Conservation (phyloP, 2,113 vertebrate genomes). For the Natator depressus region DNA sequence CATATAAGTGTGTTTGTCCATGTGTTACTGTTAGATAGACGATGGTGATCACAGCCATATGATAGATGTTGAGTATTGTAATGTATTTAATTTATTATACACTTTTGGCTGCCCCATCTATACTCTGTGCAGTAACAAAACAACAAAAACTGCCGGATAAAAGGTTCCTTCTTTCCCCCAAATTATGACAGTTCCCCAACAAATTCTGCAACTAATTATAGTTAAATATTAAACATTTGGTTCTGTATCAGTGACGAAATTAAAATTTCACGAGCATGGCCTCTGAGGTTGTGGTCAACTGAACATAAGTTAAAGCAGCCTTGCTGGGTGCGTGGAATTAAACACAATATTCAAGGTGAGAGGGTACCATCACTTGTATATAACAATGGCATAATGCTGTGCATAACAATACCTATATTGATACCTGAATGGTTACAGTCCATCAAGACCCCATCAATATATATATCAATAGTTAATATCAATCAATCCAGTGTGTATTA, state of each 20-base stretch:
- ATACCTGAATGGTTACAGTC: not conserved
- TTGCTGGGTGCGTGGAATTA: not conserved
- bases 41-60: not conserved
- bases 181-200: not conserved
- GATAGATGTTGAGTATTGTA: not conserved
- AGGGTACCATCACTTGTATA: not conserved
- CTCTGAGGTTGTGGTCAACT: not conserved
- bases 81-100: not conserved
- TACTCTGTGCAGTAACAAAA: not conserved
- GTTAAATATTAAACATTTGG: not conserved
- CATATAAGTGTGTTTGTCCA: not conserved
- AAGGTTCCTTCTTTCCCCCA: not conserved
- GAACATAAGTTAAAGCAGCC: not conserved
- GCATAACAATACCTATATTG: not conserved
- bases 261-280: not conserved
- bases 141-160: not conserved
- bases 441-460: not conserved
- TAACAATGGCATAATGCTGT: not conserved
- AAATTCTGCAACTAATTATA: not conserved
- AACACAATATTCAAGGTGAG: not conserved
- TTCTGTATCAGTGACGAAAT: not conserved
- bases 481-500: not conserved
- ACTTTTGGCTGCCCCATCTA: not conserved
- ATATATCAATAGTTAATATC: not conserved
- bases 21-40: not conserved